Conservation (phyloP, 2,888 invertebrate genomes). For the Liodrosophila aerea region DNA sequence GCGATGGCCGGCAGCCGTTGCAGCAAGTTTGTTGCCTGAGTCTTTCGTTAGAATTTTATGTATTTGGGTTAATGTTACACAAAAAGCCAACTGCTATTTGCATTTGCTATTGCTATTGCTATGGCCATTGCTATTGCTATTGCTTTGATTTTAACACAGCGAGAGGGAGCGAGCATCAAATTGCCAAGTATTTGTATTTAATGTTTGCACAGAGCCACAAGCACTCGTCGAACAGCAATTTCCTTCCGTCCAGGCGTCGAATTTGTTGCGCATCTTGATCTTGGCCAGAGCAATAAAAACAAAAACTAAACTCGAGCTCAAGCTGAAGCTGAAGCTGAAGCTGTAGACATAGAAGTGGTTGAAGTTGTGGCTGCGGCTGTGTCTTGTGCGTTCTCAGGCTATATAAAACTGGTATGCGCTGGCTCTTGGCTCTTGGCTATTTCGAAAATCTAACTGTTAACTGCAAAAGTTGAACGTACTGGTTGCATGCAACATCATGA, state of each 20-base stretch:
- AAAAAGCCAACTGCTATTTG: slow-evolving; percentile 25
- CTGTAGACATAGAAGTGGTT: too few species aligned
- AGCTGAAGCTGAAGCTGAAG: slow-evolving; percentile 6
- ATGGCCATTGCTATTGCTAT: slow-evolving; percentile 41
- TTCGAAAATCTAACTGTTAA: slow-evolving; percentile 78
- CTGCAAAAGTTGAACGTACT: slow-evolving; percentile 77
- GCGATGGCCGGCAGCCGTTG: slow-evolving; percentile 46
- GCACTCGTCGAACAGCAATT: slow-evolving; percentile 56
- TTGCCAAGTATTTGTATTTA: slow-evolving; percentile 71
- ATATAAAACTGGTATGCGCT: slow-evolving; percentile 68
- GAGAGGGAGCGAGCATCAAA: slow-evolving; percentile 22
- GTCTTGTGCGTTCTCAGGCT: slow-evolving; percentile 66
- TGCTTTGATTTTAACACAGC: slow-evolving; percentile 73
- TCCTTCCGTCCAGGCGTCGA: slow-evolving; percentile 61
- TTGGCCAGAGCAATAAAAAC: slow-evolving; percentile 13
- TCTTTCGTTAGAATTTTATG: slow-evolving; percentile 69
- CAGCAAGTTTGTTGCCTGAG: slow-evolving; percentile 54
- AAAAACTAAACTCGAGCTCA: slow-evolving; percentile 12
- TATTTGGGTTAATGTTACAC: slow-evolving; percentile 77
- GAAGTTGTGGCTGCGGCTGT: slow-evolving; percentile 9
- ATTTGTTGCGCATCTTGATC: slow-evolving; percentile 62
- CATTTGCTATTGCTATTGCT: background rate
- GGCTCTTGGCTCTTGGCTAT: slow-evolving; percentile 63
- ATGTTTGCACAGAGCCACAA: slow-evolving; percentile 51
- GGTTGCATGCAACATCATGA: slow-evolving; percentile 46